Evolutionary conservation across 2,888 invertebrate genomes (phyloP), one percentile per base, ranked within the genome.

Genomic region (Brachylomia viminalis): DNA sequence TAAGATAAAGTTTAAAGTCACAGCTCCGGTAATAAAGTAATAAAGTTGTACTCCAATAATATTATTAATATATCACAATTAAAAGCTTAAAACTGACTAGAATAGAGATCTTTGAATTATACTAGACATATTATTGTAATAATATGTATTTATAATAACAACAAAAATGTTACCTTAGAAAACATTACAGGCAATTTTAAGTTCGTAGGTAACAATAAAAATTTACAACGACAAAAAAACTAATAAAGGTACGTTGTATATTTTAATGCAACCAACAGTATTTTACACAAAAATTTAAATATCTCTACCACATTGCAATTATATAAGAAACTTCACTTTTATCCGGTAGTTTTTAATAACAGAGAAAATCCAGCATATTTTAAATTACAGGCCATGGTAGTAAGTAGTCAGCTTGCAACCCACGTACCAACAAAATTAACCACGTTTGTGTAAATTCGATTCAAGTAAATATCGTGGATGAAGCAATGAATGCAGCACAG

Each of bases 31-130:
- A 85, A 84, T 70, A 84, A 86, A 85, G 30, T 89, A 85, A 83
- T 71, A 85, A 85, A 85, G 30, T 89, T 87, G 81, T 86, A 89
- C 83, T 86, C 81, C 49, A 82, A 84, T 83, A 88, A 90, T 81
- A 88, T 77, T 84, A 86, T 64, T 33, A n/a, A 33, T 73, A 86
- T 91, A 92, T 92, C 91, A 92, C 92, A 90, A 90, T 87, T 58
- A 89, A 91, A 89, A 76, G 79, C 79, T 80, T 10, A 45, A 77
- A 83, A 76, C 81, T 64, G 86, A 87, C 90, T 88, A 84, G 72
- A 89, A 89, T 76, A 88, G 74, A 86, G 67, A 86, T 88, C 79
- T 79, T 64, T 75, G 62, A 75, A 70, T 54, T 76, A 80, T 23
- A 66, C 27, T 67, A 73, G 38, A 84, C n/a, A 64, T 56, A 49